These are phyloP conservation scores for Coleophora deauratella DNA, from an alignment of 2,888 invertebrate species.

Conservation along the genomic window DNA sequence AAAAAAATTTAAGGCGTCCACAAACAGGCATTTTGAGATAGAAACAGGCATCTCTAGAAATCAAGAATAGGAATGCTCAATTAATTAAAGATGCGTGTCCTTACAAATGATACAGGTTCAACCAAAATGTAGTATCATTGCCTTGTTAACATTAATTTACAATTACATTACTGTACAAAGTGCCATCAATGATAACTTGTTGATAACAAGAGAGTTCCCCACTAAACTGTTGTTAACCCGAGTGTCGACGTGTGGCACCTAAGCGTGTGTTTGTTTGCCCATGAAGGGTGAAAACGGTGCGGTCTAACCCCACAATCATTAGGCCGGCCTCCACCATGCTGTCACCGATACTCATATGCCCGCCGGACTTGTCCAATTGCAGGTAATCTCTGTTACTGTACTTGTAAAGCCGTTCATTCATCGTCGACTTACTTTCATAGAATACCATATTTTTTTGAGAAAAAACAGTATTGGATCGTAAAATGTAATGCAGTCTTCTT, in stretches of 20 bases:
- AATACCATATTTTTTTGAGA: slow-evolving; percentile 21
- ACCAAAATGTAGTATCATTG: no score
- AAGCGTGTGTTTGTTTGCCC: slow-evolving; percentile 62
- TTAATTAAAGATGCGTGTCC: no score
- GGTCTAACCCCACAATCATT: slow-evolving; percentile 71
- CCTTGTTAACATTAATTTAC: no score
- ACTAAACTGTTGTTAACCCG: no score
- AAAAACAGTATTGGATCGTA: neutral
- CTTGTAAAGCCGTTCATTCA: slow-evolving; percentile 9
- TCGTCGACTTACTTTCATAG: slow-evolving; percentile 29
- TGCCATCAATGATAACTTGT: neutral
- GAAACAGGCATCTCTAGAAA: no score
- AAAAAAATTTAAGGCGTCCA: no score
- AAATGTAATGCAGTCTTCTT: neutral
- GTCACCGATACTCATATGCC: slow-evolving; percentile 72
- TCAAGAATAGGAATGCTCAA: no score
- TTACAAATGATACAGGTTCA: no score
- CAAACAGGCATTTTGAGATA: no score
- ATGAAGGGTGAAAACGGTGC: slow-evolving; percentile 70
- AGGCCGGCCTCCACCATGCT: slow-evolving; percentile 72
- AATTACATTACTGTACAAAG: no score
- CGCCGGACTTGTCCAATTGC: slow-evolving; percentile 67
- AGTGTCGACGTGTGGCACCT: slow-evolving; percentile 56
- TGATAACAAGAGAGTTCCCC: slow-evolving; percentile 22
- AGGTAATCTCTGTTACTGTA: slow-evolving; percentile 40